A percentile compares a stretch with the other conserved stretches of the same genome.
phyloP scores from a whole-genome alignment of 2,113 vertebrate species.

The Chascanopsetta lugubris region DNA sequence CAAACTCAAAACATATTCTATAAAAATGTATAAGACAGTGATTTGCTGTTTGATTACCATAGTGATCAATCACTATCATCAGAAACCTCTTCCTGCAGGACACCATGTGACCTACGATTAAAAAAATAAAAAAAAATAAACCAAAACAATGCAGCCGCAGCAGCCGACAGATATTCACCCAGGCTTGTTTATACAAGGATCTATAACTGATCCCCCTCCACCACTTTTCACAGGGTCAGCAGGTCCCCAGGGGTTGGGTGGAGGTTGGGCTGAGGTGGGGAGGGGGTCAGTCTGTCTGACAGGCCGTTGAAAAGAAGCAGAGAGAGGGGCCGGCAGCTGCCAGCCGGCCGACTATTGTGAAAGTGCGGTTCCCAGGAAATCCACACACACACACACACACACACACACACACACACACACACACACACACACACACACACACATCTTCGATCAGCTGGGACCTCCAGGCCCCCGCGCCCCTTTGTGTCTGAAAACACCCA shows the following conservation, averaged over 20 bases:
- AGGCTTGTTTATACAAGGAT: conserved; percentile 61
- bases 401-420: no score
- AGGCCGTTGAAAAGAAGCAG: conserved; percentile 71
- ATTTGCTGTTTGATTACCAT: not conserved
- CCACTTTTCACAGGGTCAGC: conserved; percentile 54
- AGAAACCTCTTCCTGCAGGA: conserved; percentile 1
- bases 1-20: not conserved
- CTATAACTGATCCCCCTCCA: conserved; percentile 54
- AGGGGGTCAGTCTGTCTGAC: conserved; percentile 72
- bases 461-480: conserved; percentile 43
- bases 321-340: conserved; percentile 74
- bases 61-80: conserved; percentile 1
- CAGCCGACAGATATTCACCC: conserved; percentile 29
- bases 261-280: conserved; percentile 46
- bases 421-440: no score
- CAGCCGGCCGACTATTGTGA: conserved; percentile 74
- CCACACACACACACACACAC: no score
- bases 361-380: conserved; percentile 69
- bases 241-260: conserved; percentile 64
- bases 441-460: conserved; percentile 60
- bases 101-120: conserved; percentile 20
- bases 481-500: conserved; percentile 74
- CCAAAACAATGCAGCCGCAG: no score
- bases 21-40: not conserved
- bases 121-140: conserved; percentile 13